These are phyloP conservation scores for Drosophila anceps DNA, from an alignment of 2,888 invertebrate genomes.

Conservation along the genomic window DNA sequence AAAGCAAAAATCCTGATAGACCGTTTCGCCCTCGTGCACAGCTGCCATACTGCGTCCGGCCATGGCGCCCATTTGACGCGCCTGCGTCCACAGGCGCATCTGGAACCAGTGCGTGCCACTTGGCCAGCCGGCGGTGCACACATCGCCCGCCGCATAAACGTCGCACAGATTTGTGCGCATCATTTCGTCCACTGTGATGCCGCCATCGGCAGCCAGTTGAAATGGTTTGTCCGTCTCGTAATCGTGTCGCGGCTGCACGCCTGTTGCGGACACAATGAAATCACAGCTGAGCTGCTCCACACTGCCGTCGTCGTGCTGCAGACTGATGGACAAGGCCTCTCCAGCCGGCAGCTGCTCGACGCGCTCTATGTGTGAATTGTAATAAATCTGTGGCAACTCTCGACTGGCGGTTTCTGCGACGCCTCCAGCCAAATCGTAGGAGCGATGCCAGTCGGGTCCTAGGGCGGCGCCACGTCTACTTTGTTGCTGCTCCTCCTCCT, in stretches of 20 bases:
- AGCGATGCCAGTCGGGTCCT: slow-evolving; percentile 98
- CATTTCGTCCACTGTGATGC: slow-evolving; percentile 92
- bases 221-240: slow-evolving; percentile 87
- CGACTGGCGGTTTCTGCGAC: slow-evolving; percentile 16
- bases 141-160: slow-evolving; percentile 98
- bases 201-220: slow-evolving; percentile 89
- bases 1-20: slow-evolving; percentile 97
- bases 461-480: slow-evolving; percentile 93
- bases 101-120: slow-evolving; percentile 94
- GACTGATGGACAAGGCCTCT: slow-evolving; percentile 90
- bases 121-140: slow-evolving; percentile 93
- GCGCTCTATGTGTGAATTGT: slow-evolving; percentile 87
- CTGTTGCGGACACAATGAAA: slow-evolving; percentile 97
- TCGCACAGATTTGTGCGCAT: slow-evolving; percentile 92
- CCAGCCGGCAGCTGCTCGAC: slow-evolving; percentile 41
- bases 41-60: slow-evolving; percentile 95
- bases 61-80: slow-evolving; percentile 98
- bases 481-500: slow-evolving; percentile 64
- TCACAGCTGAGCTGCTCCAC: slow-evolving; percentile 91
- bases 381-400: slow-evolving; percentile 87
- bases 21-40: slow-evolving; percentile 87
- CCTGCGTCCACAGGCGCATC: slow-evolving; percentile 99
- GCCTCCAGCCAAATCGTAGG: slow-evolving; percentile 86
- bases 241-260: slow-evolving; percentile 91
- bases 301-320: slow-evolving; percentile 86